Evolutionary conservation across 2,113 vertebrate genomes (phyloP).

Genomic region (Regulus satrapa): DNA sequence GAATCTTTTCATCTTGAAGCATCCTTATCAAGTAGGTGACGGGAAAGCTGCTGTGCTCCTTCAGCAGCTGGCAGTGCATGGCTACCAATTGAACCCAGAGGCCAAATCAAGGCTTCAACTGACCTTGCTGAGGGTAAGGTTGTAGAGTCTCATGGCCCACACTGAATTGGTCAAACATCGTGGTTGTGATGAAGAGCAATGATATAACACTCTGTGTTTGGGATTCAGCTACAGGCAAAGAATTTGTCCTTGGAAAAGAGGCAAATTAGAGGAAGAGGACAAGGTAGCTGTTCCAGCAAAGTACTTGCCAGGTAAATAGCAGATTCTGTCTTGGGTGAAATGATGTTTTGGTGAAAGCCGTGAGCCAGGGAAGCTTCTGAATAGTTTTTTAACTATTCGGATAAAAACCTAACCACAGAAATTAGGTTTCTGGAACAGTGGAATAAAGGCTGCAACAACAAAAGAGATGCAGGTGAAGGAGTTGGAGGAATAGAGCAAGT

Average conservation of each 20-base stretch:
- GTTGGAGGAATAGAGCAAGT: neutral
- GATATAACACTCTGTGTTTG: neutral
- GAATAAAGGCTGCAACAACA: neutral
- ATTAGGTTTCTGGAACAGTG: conserved; percentile 34
- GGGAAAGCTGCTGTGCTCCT: neutral
- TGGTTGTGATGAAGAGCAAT: neutral
- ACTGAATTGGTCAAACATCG: neutral
- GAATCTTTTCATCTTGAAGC: neutral
- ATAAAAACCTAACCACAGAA: neutral
- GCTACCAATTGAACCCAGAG: neutral
- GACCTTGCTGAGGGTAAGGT: fast-evolving
- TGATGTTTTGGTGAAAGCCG: neutral
- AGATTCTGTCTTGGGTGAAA: neutral
- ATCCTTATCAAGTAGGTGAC: neutral
- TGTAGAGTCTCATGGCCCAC: neutral
- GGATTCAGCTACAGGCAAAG: neutral
- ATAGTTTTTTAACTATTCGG: neutral
- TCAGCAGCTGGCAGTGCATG: neutral
- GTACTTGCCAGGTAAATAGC: neutral
- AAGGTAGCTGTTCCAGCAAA: neutral
- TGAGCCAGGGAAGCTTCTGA: neutral
- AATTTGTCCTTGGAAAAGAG: neutral
- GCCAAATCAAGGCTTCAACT: neutral
- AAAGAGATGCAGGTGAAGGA: conserved; percentile 16
- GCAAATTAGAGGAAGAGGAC: neutral